Percentiles rank a stretch among this genome's conserved stretches.
phyloP scores from a whole-genome alignment of 2,888 invertebrate genomes.

The Cheilosia soror region DNA sequence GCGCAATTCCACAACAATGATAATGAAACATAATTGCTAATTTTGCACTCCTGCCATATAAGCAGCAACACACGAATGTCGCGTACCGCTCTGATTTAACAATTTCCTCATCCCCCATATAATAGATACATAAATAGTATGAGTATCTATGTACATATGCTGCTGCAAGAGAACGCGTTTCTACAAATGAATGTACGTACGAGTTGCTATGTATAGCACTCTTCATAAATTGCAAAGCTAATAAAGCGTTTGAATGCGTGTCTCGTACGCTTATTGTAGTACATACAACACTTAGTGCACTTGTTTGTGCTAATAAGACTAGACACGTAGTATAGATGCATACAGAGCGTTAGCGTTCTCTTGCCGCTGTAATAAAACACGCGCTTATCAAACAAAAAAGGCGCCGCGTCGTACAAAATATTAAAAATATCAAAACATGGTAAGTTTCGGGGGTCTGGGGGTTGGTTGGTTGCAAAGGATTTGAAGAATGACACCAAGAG shows the following conservation, averaged over 20 bases:
- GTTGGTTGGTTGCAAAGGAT: neutral
- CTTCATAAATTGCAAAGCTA: slow-evolving; percentile 51
- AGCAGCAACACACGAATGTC: slow-evolving; percentile 32
- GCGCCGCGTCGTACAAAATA: slow-evolving; percentile 54
- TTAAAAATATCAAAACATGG: neutral
- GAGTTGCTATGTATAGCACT: neutral
- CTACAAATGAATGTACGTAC: slow-evolving; percentile 23
- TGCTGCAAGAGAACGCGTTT: neutral
- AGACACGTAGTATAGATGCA: slow-evolving; percentile 58
- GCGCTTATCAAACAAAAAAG: slow-evolving; percentile 64
- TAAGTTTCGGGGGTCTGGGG: slow-evolving; percentile 1
- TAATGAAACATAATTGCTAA: slow-evolving; percentile 59
- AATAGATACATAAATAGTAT: slow-evolving; percentile 8
- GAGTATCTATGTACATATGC: neutral
- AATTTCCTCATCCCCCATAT: slow-evolving; percentile 27
- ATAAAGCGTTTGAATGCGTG: slow-evolving; percentile 69
- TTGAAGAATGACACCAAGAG: slow-evolving; percentile 8
- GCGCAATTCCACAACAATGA: slow-evolving; percentile 30
- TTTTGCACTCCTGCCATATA: slow-evolving; percentile 51
- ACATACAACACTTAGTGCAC: slow-evolving; percentile 61
- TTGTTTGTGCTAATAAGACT: slow-evolving; percentile 66
- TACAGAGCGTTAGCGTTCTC: slow-evolving; percentile 23
- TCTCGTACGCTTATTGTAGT: slow-evolving; percentile 61
- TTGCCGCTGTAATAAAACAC: slow-evolving; percentile 51
- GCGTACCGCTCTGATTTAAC: slow-evolving; percentile 64